Percentiles rank a stretch among this genome's conserved stretches.
These are phyloP conservation scores for Nomada flava DNA, from an alignment of 2,888 invertebrate genomes.

Conservation along the genomic window DNA sequence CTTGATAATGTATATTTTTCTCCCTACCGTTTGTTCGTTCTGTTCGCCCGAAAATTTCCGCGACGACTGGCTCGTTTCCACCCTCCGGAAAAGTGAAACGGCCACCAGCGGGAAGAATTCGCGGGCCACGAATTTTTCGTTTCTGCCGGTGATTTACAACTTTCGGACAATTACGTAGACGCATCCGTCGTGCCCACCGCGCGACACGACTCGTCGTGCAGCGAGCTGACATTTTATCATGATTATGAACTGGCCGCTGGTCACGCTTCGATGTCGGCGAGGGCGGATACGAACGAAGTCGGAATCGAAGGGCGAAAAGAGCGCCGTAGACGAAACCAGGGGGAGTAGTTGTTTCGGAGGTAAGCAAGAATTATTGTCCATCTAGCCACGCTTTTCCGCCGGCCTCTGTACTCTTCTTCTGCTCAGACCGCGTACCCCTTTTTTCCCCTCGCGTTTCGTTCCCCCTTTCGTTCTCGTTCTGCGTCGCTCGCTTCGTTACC, in stretches of 20 bases:
- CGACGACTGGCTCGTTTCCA: background rate
- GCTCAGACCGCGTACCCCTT: slow-evolving; percentile 33
- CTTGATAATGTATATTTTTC: background rate
- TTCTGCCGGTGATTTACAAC: slow-evolving; percentile 46
- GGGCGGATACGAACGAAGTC: slow-evolving; percentile 47
- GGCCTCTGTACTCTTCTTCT: slow-evolving; percentile 44
- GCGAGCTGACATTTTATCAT: slow-evolving; percentile 73
- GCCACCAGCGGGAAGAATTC: background rate
- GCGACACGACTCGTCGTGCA: slow-evolving; percentile 31
- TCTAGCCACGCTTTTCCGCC: slow-evolving; percentile 66
- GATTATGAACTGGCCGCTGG: slow-evolving; percentile 62
- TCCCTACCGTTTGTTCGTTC: background rate
- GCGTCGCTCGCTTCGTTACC: background rate
- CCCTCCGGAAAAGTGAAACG: slow-evolving; percentile 15
- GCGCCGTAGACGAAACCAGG: slow-evolving; percentile 64
- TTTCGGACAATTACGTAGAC: slow-evolving; percentile 44
- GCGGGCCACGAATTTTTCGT: slow-evolving; percentile 45
- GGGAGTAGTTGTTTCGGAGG: slow-evolving; percentile 62
- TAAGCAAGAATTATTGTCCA: slow-evolving; percentile 78
- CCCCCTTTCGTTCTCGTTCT: slow-evolving; percentile 2
- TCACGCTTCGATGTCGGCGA: slow-evolving; percentile 43
- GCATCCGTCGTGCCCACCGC: slow-evolving; percentile 3
- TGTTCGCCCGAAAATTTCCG: background rate
- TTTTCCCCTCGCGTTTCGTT: background rate
- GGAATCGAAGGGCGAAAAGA: slow-evolving; percentile 65